Evolutionary conservation across 2,797 vertebrate species (phyloP), one percentile per base, ranked within the genome.

Genomic region (Numenius phaeopus): DNA sequence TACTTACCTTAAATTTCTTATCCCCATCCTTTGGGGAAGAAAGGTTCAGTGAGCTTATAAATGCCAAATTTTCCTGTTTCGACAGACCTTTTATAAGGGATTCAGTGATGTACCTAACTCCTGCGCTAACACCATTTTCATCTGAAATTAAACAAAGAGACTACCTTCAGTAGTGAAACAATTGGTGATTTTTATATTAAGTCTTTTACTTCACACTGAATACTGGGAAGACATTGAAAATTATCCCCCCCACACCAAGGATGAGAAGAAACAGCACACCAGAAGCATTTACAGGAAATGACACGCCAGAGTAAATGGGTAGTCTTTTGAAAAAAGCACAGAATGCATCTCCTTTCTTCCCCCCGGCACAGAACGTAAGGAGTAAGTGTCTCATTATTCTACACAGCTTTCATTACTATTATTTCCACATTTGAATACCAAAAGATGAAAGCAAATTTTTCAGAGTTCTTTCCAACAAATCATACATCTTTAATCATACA

Each of bases 1-100:
- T 94, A 93, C 94, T 62, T 93, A 99, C 99, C 98, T 98, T 99
- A 96, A 99, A 98, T 91, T 98, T 98, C 96, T 99, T 99, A 84
- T 98, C 97, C 62, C 98, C 98, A 85, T 98, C 98, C 94, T 98
- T 98, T 62, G 97, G 90, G 71, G 98, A 98, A 67, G 98, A 99
- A 96, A 99, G 98, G 93, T 99, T 98, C 87, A 99, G 91, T 40
- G 98, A 97, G 37, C 77, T 98, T 82, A 99, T 87, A 82, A 81
- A 96, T 2, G 96, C 91, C 94, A 99, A 75, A 89, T 98, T 98
- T 37, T 99, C 98, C 87, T 99, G 98, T 95, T 98, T 99, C 64
- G 98, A 95, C 69, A 98, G 88, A 77, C 97, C 92, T 91, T 98
- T 98, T 83, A 99, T 95, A 57, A 99, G 97, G 26, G 97, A 69